These are phyloP conservation scores for Marcusenius ussheri DNA, from an alignment of 2,113 vertebrate genomes.

Conservation along the genomic window DNA sequence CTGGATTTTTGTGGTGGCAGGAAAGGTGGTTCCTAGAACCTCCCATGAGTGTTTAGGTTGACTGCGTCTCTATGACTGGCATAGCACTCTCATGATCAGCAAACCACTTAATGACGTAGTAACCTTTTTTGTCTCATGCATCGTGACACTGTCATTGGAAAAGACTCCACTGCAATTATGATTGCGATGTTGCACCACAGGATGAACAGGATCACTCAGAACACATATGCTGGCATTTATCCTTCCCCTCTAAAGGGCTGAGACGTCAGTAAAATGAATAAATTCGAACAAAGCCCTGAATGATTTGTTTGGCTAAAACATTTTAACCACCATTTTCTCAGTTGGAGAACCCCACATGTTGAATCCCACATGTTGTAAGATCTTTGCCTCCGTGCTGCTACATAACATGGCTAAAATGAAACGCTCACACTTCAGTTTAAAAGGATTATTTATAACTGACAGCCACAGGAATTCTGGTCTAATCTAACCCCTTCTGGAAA, in stretches of 20 bases:
- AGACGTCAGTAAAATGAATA: not conserved
- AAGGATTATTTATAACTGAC: not conserved
- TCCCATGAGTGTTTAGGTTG: not conserved
- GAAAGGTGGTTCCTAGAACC: not conserved
- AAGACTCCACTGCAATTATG: not conserved
- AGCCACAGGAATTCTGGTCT: not conserved
- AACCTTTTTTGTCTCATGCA: not conserved
- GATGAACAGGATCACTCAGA: not conserved
- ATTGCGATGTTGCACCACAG: not conserved
- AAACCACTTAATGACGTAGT: not conserved
- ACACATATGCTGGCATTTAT: not conserved
- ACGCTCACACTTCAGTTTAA: not conserved
- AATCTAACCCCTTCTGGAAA: not conserved
- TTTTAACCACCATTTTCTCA: not conserved
- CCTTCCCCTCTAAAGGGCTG: not conserved
- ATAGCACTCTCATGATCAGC: not conserved
- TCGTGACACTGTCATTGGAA: not conserved
- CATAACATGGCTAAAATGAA: not conserved
- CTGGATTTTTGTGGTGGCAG: not conserved
- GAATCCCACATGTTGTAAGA: not conserved
- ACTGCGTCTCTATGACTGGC: not conserved
- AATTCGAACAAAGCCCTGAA: not conserved
- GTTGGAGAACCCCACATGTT: not conserved
- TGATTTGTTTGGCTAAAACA: not conserved
- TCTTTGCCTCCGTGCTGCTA: not conserved